These are phyloP conservation scores for Enteromius argenteus DNA, from an alignment of 2,797 vertebrate genomes.

Conservation along the genomic window DNA sequence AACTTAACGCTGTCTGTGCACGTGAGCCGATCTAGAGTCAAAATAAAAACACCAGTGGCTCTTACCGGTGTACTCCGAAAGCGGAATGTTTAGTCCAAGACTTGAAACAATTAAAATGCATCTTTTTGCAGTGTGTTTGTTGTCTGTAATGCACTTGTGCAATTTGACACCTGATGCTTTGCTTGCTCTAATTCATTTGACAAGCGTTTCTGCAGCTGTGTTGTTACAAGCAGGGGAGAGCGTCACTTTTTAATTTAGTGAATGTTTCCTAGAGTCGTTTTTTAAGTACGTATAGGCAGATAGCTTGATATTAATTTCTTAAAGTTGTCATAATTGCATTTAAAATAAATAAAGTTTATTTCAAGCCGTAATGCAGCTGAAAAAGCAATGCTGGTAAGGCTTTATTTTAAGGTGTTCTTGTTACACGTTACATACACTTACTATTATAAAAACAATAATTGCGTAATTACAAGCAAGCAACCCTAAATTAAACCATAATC, in stretches of 20 bases:
- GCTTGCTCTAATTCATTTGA: neutral
- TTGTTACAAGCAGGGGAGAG: neutral
- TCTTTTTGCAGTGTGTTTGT: neutral
- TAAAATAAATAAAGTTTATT: neutral
- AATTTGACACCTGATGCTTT: neutral
- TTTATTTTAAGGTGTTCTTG: neutral
- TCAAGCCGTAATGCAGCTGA: neutral
- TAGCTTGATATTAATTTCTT: too few species aligned
- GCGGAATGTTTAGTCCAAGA: too few species aligned
- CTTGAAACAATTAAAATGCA: too few species aligned
- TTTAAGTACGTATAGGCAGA: neutral
- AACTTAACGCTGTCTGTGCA: conserved; percentile 1
- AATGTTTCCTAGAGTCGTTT: neutral
- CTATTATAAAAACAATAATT: neutral
- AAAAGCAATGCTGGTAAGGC: neutral
- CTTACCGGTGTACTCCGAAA: neutral
- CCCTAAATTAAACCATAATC: neutral
- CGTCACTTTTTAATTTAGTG: neutral
- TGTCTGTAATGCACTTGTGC: neutral
- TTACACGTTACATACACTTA: neutral
- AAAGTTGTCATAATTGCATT: neutral
- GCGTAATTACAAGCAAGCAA: neutral
- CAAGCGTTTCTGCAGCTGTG: neutral
- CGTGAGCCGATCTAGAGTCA: conserved; percentile 8
- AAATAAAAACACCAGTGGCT: conserved; percentile 21